Percentiles rank a stretch among this genome's conserved stretches.
Conservation (phyloP, 1,140 invertebrate genomes). For the Apocrypta bakeri region DNA sequence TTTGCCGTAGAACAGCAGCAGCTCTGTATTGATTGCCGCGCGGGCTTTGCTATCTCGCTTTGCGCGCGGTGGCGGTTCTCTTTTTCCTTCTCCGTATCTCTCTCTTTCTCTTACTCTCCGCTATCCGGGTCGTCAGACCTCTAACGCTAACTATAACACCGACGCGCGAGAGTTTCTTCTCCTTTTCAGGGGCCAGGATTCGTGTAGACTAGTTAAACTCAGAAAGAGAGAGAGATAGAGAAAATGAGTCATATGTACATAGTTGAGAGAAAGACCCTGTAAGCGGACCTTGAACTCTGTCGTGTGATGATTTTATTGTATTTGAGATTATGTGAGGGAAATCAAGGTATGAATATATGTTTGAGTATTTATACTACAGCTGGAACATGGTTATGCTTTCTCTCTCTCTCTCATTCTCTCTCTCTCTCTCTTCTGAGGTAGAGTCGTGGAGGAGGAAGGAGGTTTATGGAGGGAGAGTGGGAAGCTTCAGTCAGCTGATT, state of each 20-base stretch:
- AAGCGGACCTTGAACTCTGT: not conserved
- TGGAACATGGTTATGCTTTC: conserved; percentile 40
- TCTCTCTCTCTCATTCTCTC: conserved; percentile 2
- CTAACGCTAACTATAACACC: not conserved
- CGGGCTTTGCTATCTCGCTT: not conserved
- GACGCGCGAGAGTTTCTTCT: not conserved
- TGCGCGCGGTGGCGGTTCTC: conserved; percentile 43
- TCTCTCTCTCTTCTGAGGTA: conserved; percentile 8
- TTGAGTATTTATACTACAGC: conserved; percentile 70
- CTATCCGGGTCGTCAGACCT: conserved; percentile 19
- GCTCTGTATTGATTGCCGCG: conserved; percentile 69
- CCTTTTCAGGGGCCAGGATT: not conserved
- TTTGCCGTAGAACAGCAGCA: conserved; percentile 56
- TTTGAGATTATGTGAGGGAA: not conserved
- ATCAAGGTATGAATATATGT: conserved; percentile 14
- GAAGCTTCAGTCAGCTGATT: conserved; percentile 68
- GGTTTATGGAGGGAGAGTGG: conserved; percentile 47
- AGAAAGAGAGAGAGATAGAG: not conserved
- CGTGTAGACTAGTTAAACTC: not conserved
- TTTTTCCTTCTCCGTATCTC: conserved; percentile 50
- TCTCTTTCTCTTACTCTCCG: conserved; percentile 42
- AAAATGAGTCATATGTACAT: not conserved
- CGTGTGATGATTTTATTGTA: not conserved
- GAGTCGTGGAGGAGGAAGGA: not conserved
- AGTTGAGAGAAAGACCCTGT: not conserved